Evolutionary conservation across 92 coral and sea anemone species (phyloP), one percentile per base, ranked within the genome.

Genomic region (Galaxea fascicularis): DNA sequence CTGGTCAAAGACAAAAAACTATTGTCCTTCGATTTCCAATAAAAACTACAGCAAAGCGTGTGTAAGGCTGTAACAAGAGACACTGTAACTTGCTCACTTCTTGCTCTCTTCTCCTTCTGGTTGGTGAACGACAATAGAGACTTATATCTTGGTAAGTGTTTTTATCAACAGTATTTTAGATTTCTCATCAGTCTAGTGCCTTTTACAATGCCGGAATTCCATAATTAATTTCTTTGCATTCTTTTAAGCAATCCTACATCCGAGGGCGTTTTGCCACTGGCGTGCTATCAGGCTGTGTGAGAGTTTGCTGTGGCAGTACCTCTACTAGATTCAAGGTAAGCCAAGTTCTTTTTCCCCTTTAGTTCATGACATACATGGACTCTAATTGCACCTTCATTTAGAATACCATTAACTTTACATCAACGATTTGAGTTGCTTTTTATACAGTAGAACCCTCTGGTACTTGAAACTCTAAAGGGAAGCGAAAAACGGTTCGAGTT

Each of bases 271-370:
- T 63, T 63, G 68, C 68, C 68, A 29, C 68, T 63, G 29, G 28
- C 29, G 68, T 63, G 68, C 68, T 15, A 29, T 29, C 68, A 29
- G 68, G 68, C 68, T 63, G 68, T 63, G 29, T 63, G 68, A 63
- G 68, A 63, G 68, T 63, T 63, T 63, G 68, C 68, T 63, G 68
- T 63, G 68, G n/a, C 68, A 63, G 68, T 63, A 63, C 68, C 68
- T 63, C 68, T 63, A 63, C 68, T 26, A 63, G 68, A 63, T 63
- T 63, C 68, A 63, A 63, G 68, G 68, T 63, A n/a, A 63, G 68
- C 68, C 68, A 29, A 63, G 30, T 63, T 63, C 68, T 63, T 63
- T 63, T 63, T 63, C 68, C 68, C 68, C 68, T 63, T 63, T 63
- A 63, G 68, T 63, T 63, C 68, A 63, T 63, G 68, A 63, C 68